Conservation (phyloP, 2,113 vertebrate species). For the Lophius piscatorius region DNA sequence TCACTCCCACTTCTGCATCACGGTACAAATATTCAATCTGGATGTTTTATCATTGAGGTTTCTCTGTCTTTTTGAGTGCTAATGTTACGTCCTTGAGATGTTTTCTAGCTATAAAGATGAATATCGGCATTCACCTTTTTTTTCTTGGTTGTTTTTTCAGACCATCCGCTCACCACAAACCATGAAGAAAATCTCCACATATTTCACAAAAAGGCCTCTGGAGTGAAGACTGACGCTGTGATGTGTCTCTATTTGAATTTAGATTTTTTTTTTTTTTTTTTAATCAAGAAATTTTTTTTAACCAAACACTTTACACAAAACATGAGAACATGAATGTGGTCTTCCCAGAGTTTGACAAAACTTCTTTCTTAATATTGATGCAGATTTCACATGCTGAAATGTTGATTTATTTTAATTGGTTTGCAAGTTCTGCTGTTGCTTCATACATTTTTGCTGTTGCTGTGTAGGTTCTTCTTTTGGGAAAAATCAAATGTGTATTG, state of each 20-base stretch:
- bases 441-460: constrained; percentile 12
- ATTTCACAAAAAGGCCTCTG: constrained; percentile 84
- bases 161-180: constrained; percentile 76
- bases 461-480: constrained; percentile 15
- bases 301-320: background rate
- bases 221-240: constrained; percentile 61
- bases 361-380: background rate
- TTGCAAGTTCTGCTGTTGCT: constrained; percentile 4
- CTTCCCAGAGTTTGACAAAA: background rate
- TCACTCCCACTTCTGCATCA: too few relatives aligned
- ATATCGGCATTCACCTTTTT: constrained; percentile 6
- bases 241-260: constrained; percentile 6
- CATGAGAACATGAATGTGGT: background rate
- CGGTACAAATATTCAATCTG: too few relatives aligned
- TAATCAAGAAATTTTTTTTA: constrained; percentile 55
- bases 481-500: constrained; percentile 4
- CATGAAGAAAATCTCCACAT: constrained; percentile 93
- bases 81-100: background rate
- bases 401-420: constrained; percentile 5
- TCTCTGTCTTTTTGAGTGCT: background rate
- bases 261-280: constrained; percentile 40
- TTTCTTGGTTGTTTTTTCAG: constrained; percentile 69
- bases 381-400: constrained; percentile 20
- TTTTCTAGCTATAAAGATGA: background rate
- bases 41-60: background rate